A percentile compares a stretch with the other conserved stretches of the same genome.
phyloP scores from a whole-genome alignment of 2,888 invertebrate genomes.

The Gerris lacustris region DNA sequence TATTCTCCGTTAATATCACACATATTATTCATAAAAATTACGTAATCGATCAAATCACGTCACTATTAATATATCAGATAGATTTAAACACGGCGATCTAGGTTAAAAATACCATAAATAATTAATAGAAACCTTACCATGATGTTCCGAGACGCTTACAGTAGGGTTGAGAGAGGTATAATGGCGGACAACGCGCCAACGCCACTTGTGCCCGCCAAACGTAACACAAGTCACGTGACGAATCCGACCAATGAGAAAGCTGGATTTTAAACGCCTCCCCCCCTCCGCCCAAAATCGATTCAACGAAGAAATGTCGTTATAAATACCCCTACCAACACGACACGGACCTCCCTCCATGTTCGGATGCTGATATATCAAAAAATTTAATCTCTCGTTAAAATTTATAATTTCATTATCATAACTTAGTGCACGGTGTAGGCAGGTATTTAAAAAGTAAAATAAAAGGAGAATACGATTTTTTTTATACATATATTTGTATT shows the following conservation, averaged over 20 bases:
- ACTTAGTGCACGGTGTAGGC: too few relatives aligned
- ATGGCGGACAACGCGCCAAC: slow-evolving; percentile 24
- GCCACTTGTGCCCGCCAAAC: slow-evolving; percentile 20
- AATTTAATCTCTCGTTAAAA: background rate
- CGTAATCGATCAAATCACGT: background rate
- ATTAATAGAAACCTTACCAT: background rate
- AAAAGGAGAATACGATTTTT: too few relatives aligned
- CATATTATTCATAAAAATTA: background rate
- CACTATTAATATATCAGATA: background rate
- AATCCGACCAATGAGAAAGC: slow-evolving; percentile 8
- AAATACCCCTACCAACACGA: background rate
- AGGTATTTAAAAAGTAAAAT: too few relatives aligned
- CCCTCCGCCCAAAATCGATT: background rate
- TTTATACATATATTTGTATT: too few relatives aligned
- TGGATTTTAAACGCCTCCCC: background rate
- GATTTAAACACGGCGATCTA: too few relatives aligned
- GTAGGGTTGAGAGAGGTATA: background rate
- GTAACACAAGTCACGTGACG: slow-evolving; percentile 23
- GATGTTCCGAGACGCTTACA: background rate
- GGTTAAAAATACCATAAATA: too few relatives aligned
- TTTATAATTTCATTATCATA: too few relatives aligned
- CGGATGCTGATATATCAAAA: background rate
- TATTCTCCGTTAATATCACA: slow-evolving; percentile 29
- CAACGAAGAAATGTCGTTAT: slow-evolving; percentile 1
- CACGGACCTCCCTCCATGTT: background rate